These are phyloP conservation scores for Anguilla obscura DNA, from an alignment of 2,797 vertebrate species.

Conservation along the genomic window DNA sequence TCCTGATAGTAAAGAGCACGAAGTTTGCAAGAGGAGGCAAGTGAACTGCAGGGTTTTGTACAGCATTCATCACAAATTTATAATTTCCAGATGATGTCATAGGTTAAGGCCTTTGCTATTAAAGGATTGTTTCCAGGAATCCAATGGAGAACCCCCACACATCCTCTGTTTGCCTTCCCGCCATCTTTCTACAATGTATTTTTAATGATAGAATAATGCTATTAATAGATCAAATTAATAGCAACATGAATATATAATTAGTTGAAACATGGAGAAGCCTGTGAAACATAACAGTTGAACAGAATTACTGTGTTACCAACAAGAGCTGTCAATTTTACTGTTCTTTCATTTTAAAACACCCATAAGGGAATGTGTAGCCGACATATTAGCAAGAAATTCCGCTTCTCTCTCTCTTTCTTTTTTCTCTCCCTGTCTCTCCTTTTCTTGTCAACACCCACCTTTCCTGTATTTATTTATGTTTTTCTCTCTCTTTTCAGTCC, in stretches of 20 bases:
- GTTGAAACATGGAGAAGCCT: not conserved
- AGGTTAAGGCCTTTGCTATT: not conserved
- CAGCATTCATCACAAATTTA: no score
- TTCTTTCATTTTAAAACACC: constrained; percentile 5
- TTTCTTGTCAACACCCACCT: constrained; percentile 7
- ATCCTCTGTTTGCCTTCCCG: not conserved
- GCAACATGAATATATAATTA: not conserved
- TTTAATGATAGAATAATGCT: not conserved
- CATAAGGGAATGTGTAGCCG: not conserved
- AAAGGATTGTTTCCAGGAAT: not conserved
- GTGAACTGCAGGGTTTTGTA: no score
- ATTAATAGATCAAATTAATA: not conserved
- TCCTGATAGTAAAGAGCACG: no score
- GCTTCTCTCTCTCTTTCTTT: not conserved
- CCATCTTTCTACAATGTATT: not conserved
- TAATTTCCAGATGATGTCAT: not conserved
- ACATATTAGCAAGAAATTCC: not conserved
- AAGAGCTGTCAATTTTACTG: not conserved
- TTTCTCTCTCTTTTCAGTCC: not conserved
- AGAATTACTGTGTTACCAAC: not conserved
- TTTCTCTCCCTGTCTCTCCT: not conserved
- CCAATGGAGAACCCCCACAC: no score
- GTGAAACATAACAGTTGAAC: not conserved
- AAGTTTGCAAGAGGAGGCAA: no score
- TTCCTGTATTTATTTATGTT: constrained; percentile 9